Percentiles rank a stretch among this genome's conserved stretches.
Conservation (phyloP, 1,140 invertebrate species). For the Lepidostoma basale region DNA sequence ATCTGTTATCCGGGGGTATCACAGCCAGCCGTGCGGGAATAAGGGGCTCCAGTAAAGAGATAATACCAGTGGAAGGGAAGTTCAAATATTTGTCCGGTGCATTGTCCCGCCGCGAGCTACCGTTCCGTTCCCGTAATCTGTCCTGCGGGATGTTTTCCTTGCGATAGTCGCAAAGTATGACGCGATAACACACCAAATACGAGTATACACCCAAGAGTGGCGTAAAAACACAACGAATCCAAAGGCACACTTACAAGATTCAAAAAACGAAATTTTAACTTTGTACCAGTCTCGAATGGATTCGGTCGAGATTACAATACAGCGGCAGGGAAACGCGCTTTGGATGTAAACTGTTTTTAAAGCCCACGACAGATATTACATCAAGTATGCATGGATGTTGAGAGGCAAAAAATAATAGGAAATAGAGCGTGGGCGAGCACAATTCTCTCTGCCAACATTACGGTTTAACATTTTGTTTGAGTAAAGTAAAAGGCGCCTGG, state of each 20-base stretch:
- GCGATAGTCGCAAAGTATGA: not conserved
- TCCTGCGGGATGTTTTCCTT: not conserved
- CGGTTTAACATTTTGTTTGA: too few relatives aligned
- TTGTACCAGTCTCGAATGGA: not conserved
- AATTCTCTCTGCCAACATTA: too few relatives aligned
- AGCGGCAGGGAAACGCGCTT: not conserved
- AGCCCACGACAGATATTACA: too few relatives aligned
- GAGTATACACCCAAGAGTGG: not conserved
- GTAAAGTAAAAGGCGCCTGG: too few relatives aligned
- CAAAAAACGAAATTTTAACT: not conserved
- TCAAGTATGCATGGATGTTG: too few relatives aligned
- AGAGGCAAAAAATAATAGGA: too few relatives aligned
- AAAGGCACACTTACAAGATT: not conserved
- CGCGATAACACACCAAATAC: not conserved
- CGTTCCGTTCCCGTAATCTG: not conserved
- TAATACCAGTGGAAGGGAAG: not conserved
- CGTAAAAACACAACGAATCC: not conserved
- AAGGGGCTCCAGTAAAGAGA: not conserved
- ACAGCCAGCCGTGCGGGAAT: not conserved
- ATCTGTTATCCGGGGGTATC: not conserved
- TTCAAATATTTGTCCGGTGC: not conserved
- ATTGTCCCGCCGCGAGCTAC: too few relatives aligned
- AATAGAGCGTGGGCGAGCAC: too few relatives aligned
- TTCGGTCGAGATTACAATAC: not conserved
- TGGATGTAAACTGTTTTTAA: not conserved